phyloP scores from a whole-genome alignment of 1,140 invertebrate genomes.

The Danaus plexippus region DNA sequence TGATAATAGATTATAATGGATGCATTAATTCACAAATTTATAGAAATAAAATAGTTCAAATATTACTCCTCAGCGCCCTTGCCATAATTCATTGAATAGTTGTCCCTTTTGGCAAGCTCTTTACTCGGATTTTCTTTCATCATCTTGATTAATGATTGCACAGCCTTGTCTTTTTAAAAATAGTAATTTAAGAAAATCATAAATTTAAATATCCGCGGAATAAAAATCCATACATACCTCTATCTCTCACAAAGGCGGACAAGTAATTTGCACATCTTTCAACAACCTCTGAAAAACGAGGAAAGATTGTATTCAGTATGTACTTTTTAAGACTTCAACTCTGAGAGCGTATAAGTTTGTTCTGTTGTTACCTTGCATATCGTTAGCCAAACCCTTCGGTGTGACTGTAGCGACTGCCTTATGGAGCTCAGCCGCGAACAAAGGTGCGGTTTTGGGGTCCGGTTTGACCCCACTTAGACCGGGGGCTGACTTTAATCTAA shows the following conservation, averaged over 20 bases:
- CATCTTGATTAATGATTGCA: conserved; percentile 34
- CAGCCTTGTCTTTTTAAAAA: conserved; percentile 29
- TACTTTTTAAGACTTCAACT: no score
- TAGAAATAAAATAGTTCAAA: no score
- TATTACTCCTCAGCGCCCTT: conserved; percentile 41
- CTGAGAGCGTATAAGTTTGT: background rate
- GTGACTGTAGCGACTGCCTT: conserved; percentile 35
- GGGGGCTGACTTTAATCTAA: conserved; percentile 45
- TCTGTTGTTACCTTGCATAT: conserved; percentile 36
- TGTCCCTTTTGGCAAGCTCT: conserved; percentile 34
- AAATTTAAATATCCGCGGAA: background rate
- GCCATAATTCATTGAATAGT: conserved; percentile 37
- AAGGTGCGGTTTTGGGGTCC: conserved; percentile 28
- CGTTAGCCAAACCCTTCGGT: conserved; percentile 28
- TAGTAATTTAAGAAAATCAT: background rate
- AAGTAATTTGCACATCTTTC: conserved; percentile 42
- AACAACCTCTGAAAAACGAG: conserved; percentile 41
- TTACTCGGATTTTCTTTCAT: conserved; percentile 38
- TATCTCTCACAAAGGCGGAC: conserved; percentile 46
- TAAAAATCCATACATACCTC: conserved; percentile 29
- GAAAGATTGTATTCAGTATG: conserved; percentile 1
- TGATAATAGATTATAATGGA: background rate
- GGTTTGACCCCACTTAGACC: conserved; percentile 29
- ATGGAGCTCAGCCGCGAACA: conserved; percentile 34
- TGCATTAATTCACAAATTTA: background rate